These are phyloP conservation scores for Zaprionus africanus DNA, from an alignment of 1,140 invertebrate genomes.

Conservation along the genomic window DNA sequence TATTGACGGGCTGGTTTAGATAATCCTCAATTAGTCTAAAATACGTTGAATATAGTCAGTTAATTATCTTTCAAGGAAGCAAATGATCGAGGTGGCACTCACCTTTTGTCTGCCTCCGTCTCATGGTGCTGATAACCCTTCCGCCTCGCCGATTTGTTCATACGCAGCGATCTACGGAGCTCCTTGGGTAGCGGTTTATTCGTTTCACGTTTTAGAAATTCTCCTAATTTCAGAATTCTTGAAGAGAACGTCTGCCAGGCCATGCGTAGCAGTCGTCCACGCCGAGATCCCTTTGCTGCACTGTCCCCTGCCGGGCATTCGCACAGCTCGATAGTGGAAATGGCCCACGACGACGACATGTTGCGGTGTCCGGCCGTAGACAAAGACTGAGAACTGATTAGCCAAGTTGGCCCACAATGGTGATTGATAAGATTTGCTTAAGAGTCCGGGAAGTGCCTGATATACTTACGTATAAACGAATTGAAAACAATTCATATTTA, in stretches of 20 bases:
- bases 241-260: conserved; percentile 61
- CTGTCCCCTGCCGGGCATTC: conserved; percentile 22
- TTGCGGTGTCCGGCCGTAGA: conserved; percentile 31
- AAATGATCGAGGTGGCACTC: conserved; percentile 44
- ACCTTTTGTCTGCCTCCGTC: conserved; percentile 86
- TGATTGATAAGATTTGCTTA: conserved; percentile 65
- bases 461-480: neutral
- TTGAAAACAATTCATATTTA: conserved; percentile 36
- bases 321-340: conserved; percentile 58
- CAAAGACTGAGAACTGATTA: conserved; percentile 52
- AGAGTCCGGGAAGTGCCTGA: neutral
- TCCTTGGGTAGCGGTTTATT: conserved; percentile 78
- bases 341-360: conserved; percentile 70
- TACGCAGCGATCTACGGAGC: conserved; percentile 68
- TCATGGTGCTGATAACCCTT: conserved; percentile 85
- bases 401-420: conserved; percentile 29
- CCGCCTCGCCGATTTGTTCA: conserved; percentile 82
- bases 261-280: conserved; percentile 41
- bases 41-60: neutral
- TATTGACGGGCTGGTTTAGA: conserved; percentile 58
- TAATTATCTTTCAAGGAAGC: conserved; percentile 7
- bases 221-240: conserved; percentile 52
- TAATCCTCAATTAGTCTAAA: conserved; percentile 56
- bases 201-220: conserved; percentile 55
- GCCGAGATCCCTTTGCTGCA: conserved; percentile 20